These are phyloP conservation scores for Enteromius viviparus DNA, from an alignment of 2,797 vertebrate species.

Conservation along the genomic window DNA sequence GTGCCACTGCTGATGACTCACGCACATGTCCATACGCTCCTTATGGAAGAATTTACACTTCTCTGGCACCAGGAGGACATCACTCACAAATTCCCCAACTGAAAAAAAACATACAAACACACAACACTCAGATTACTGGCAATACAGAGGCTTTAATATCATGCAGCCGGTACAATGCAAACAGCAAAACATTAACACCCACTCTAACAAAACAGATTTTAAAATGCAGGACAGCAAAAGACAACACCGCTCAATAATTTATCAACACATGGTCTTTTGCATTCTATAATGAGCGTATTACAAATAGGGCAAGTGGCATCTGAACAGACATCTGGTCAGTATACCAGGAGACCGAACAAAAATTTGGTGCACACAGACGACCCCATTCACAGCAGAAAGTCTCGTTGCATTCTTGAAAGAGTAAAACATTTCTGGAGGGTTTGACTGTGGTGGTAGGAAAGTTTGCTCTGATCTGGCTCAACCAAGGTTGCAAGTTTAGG, in stretches of 20 bases:
- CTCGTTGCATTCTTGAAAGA: background rate
- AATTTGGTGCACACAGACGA: background rate
- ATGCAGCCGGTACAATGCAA: conserved; percentile 32
- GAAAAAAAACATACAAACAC: conserved; percentile 60
- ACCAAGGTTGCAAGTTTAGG: background rate
- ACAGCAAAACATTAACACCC: conserved; percentile 14
- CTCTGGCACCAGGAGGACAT: conserved; percentile 93
- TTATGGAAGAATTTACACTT: conserved; percentile 98
- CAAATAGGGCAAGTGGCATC: conserved; percentile 61
- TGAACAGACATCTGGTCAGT: conserved; percentile 64
- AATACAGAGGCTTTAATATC: conserved; percentile 36
- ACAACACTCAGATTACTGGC: background rate
- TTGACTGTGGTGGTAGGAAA: background rate
- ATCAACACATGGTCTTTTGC: conserved; percentile 63
- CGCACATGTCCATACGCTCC: conserved; percentile 88
- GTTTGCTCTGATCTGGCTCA: background rate
- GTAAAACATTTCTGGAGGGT: background rate
- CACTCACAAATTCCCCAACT: conserved; percentile 97
- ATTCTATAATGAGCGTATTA: conserved; percentile 58
- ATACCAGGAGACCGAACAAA: conserved; percentile 28
- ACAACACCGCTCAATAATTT: conserved; percentile 66
- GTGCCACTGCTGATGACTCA: conserved; percentile 94
- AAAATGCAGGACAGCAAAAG: conserved; percentile 50
- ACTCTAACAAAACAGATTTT: conserved; percentile 42
- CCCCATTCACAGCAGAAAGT: background rate